Evolutionary conservation across 30 jellyfish, hydroid and myxozoan genomes (phyloP), one percentile per base, ranked within the genome.

Genomic region (Pseudorhiza aurosa): DNA sequence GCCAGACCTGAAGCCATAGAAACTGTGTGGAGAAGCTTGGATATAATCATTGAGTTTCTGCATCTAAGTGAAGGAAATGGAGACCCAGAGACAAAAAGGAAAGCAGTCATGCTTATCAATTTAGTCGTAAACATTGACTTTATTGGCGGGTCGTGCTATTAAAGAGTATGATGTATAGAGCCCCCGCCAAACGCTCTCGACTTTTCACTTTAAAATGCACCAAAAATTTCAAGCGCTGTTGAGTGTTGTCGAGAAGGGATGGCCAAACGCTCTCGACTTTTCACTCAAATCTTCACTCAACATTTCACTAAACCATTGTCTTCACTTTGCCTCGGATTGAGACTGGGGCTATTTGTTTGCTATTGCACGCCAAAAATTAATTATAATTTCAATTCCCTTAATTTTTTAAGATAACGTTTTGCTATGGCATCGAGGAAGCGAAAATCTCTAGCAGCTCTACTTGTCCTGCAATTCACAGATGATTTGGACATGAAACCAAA

Each of bases 61-160:
- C 68, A 53, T 53, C 21, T 53, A 53, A 53, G 21, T 19, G 68
- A 53, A 53, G 68, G 21, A 22, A 22, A 53, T 8, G 68, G 68
- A 53, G 68, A 53, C 21, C 28, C 68, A 53, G 68, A 53, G 21
- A 10, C 68, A 8, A 53, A 53, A 53, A 53, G 21, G 10, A 53
- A 53, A 53, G 68, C 68, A 8, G 29, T 53, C 21, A 26, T 12
- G 8, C 68, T 53, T 22, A 53, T 53, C 12, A 53, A 53, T 53
- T 53, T 26, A 9, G 21, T 53, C 11, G 68, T 53, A 22, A 53
- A 53, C 68, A 42, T 42, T 8, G 56, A 17, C 17, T 42, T 42
- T 42, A 17, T 42, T 8, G 9, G 56, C 17, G 56, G 56, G 17
- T 42, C 9, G 17, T 42, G 56, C 17, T 42, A 17, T 42, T 42